Conservation (phyloP, 2,888 invertebrate genomes). For the Eilema griseolum region DNA sequence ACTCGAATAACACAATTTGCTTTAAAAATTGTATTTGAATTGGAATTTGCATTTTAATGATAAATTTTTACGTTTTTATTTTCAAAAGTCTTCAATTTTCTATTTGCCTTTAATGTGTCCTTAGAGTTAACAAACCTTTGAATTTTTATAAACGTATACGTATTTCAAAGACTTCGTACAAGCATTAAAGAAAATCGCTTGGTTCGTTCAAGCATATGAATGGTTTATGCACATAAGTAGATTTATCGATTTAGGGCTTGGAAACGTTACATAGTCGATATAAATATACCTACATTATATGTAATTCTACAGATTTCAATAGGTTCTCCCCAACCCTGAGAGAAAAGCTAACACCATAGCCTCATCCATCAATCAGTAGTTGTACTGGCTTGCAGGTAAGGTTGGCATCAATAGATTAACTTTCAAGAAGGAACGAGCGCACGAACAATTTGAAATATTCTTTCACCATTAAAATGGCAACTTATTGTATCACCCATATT, state of each 20-base stretch:
- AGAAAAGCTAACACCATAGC: not conserved
- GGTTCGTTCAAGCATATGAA: not conserved
- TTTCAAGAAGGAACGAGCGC: not conserved
- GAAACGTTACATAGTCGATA: not conserved
- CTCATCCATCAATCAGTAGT: not conserved
- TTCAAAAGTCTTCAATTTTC: not conserved
- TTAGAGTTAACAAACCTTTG: conserved; percentile 3
- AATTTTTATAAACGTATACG: not conserved
- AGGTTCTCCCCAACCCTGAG: not conserved
- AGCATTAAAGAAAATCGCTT: not conserved
- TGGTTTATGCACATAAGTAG: not conserved
- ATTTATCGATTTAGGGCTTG: not conserved
- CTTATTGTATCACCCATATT: no score
- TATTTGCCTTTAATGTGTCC: not conserved
- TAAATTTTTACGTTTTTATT: conserved; percentile 1
- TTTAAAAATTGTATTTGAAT: conserved; percentile 5
- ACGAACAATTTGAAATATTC: no score
- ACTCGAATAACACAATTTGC: conserved; percentile 8
- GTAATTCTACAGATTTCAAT: not conserved
- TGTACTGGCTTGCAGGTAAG: not conserved
- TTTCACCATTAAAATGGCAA: no score
- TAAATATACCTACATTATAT: not conserved
- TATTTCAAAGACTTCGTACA: not conserved
- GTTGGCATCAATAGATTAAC: not conserved
- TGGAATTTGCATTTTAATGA: conserved; percentile 8